Evolutionary conservation across 2,113 vertebrate genomes (phyloP).

Genomic region (Ameiurus melas): DNA sequence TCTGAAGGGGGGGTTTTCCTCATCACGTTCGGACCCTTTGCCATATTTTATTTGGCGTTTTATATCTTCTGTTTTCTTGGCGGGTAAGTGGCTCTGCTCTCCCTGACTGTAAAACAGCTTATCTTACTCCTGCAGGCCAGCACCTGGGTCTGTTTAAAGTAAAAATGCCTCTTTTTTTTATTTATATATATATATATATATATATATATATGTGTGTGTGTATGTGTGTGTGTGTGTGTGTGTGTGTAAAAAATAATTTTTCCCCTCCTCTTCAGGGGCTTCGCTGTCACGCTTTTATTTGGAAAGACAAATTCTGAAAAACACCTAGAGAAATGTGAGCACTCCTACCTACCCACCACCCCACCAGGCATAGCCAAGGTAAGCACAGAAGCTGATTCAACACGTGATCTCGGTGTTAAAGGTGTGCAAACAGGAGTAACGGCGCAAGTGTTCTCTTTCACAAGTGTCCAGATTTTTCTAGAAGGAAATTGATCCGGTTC

Average conservation of each 20-base stretch:
- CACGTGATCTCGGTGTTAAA: too few relatives aligned
- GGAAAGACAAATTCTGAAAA: conserved; percentile 97
- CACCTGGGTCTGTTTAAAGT: not conserved
- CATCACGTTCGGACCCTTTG: conserved; percentile 95
- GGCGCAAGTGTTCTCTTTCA: too few relatives aligned
- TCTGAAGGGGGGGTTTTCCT: too few relatives aligned
- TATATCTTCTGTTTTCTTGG: conserved; percentile 97
- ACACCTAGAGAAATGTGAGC: conserved; percentile 93
- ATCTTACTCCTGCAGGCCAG: not conserved
- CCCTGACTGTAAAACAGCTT: not conserved
- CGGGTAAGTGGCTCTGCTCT: conserved; percentile 82
- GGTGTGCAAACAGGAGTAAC: too few relatives aligned
- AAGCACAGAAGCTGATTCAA: too few relatives aligned
- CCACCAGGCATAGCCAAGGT: conserved; percentile 90
- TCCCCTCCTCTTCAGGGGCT: conserved; percentile 75
- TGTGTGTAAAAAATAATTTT: not conserved
- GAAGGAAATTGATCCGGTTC: not conserved
- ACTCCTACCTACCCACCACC: conserved; percentile 87
- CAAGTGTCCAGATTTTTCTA: not conserved
- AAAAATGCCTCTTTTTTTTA: not conserved
- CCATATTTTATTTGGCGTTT: conserved; percentile 98
- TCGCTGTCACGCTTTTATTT: conserved; percentile 92
- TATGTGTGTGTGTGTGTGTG: too few relatives aligned
- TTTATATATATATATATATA: too few relatives aligned
- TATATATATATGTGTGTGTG: too few relatives aligned